Percentiles rank a stretch among this genome's conserved stretches.
Conservation (phyloP, 2,113 vertebrate species). For the Isichthys henryi region DNA sequence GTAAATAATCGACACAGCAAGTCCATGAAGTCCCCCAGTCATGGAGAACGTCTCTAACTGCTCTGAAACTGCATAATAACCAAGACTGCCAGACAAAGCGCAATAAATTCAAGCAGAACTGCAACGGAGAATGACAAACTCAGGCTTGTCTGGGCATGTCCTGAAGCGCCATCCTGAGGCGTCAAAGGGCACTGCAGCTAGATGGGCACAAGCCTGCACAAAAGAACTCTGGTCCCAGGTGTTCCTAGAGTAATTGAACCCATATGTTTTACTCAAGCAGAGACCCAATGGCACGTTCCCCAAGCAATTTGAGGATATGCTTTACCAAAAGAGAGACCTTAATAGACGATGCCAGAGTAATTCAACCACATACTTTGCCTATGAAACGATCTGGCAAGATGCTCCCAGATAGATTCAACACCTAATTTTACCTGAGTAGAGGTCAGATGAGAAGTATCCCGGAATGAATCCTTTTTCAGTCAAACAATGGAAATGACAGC, state of each 20-base stretch:
- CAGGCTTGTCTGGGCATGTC: neutral
- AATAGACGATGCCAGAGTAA: neutral
- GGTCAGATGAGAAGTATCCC: neutral
- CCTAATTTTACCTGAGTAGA: neutral
- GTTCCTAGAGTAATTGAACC: neutral
- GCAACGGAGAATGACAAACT: neutral
- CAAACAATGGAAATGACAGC: neutral
- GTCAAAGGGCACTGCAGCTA: neutral
- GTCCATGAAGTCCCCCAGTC: neutral
- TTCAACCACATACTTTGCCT: neutral
- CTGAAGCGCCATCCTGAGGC: neutral
- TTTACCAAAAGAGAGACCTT: neutral
- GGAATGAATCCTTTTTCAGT: neutral
- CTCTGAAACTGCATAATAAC: neutral
- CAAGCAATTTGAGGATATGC: neutral
- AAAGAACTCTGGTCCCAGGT: neutral
- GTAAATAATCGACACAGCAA: neutral
- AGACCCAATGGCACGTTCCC: neutral
- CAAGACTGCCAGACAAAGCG: neutral
- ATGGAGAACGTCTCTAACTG: neutral
- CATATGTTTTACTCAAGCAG: neutral
- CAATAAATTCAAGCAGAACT: too few relatives aligned
- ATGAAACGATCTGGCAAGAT: neutral
- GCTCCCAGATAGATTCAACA: neutral
- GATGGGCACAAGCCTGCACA: neutral